These are phyloP conservation scores for Proterorhinus semilunaris DNA, from an alignment of 2,113 vertebrate species.

Conservation along the genomic window DNA sequence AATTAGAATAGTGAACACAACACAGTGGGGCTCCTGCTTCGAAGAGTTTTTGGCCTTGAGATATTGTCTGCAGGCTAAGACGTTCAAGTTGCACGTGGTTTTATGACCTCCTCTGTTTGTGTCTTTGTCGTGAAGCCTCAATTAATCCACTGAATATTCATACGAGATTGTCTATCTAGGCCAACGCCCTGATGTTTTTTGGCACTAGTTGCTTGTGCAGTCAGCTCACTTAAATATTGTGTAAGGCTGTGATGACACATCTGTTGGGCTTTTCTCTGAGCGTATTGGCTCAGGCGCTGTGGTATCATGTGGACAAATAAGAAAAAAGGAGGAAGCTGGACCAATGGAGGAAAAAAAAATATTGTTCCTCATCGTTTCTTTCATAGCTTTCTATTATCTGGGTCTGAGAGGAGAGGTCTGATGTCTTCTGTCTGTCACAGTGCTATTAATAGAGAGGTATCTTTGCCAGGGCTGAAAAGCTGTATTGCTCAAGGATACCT, in stretches of 20 bases:
- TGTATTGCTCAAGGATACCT: conserved; percentile 32
- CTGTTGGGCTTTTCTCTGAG: conserved; percentile 5
- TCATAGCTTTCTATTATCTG: conserved; percentile 45
- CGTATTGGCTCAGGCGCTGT: neutral
- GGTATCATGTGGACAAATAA: neutral
- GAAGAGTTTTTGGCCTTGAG: conserved; percentile 19
- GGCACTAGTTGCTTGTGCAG: neutral
- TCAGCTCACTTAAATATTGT: conserved; percentile 10
- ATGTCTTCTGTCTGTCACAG: conserved; percentile 19
- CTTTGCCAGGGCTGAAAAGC: conserved; percentile 31
- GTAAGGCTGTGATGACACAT: conserved; percentile 5
- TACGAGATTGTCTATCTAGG: conserved; percentile 42
- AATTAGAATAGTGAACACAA: conserved; percentile 17
- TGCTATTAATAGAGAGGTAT: conserved; percentile 62
- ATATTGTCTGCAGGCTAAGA: conserved; percentile 8
- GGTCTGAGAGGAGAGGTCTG: conserved; percentile 33
- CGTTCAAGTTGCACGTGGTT: conserved; percentile 6
- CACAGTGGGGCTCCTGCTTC: conserved; percentile 14
- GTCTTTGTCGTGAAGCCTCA: conserved; percentile 59
- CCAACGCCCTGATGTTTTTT: conserved; percentile 39
- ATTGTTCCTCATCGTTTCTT: conserved; percentile 16
- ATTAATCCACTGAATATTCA: conserved; percentile 69
- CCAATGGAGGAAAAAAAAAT: neutral
- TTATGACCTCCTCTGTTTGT: conserved; percentile 42
- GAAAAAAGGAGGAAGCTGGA: conserved; percentile 14